These are phyloP conservation scores for Zingel zingel DNA, from an alignment of 2,113 vertebrate species.

Conservation along the genomic window DNA sequence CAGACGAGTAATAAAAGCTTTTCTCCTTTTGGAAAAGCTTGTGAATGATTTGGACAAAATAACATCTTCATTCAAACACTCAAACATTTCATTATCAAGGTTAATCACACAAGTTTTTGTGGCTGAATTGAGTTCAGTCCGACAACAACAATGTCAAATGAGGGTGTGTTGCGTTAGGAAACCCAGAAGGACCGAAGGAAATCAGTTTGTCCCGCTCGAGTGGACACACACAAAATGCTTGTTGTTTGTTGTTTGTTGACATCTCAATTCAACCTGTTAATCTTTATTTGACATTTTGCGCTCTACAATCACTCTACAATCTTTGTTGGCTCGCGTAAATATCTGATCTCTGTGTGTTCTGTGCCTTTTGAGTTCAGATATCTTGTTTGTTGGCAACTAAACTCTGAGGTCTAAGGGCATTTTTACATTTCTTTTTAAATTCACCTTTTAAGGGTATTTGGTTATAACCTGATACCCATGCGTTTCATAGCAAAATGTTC, in stretches of 20 bases:
- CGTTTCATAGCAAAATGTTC: no score
- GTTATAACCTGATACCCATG: no score
- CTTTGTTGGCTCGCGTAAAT: neutral
- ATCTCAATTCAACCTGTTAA: neutral
- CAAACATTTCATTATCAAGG: slow-evolving; percentile 32
- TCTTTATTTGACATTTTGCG: neutral
- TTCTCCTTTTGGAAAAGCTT: slow-evolving; percentile 21
- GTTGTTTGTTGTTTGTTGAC: neutral
- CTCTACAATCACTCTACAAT: no score
- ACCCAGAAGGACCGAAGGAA: neutral
- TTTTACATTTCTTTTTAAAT: no score
- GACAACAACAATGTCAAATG: neutral
- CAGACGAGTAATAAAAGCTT: slow-evolving; percentile 26
- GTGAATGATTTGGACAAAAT: neutral
- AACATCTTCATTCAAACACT: neutral
- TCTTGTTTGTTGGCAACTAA: no score
- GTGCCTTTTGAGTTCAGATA: no score
- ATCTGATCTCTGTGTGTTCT: neutral
- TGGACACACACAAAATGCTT: neutral
- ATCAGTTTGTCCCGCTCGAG: slow-evolving; percentile 1
- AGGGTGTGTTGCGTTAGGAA: slow-evolving; percentile 10
- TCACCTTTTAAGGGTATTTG: no score
- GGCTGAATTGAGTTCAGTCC: slow-evolving; percentile 8
- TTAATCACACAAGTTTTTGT: slow-evolving; percentile 17
- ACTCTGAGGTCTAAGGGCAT: no score